Evolutionary conservation across 2,888 invertebrate genomes (phyloP).

Genomic region (Chaetoderma sp.): DNA sequence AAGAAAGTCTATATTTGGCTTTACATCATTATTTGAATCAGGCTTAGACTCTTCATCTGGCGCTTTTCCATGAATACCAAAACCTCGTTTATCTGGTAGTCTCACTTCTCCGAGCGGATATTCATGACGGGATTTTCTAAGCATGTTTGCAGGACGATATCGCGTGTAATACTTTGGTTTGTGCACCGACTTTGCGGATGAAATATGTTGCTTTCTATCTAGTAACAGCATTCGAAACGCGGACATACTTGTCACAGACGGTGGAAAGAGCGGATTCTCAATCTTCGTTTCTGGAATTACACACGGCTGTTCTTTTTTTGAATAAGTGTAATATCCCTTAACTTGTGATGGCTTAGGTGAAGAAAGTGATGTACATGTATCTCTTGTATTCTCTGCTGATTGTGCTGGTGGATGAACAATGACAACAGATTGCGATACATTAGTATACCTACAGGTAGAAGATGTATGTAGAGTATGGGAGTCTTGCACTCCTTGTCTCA

Average conservation of each 20-base stretch:
- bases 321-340: too few species aligned
- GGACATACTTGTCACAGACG: not conserved
- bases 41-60: not conserved
- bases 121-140: not conserved
- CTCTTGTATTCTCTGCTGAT: too few species aligned
- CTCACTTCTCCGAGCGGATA: not conserved
- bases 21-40: not conserved
- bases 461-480: too few species aligned
- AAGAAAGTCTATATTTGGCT: too few species aligned
- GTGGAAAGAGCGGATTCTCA: conserved; percentile 3
- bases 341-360: too few species aligned
- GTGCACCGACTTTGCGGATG: not conserved
- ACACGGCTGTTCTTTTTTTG: too few species aligned
- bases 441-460: too few species aligned
- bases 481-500: too few species aligned
- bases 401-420: too few species aligned
- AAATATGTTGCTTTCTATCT: not conserved
- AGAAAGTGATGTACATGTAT: too few species aligned
- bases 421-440: too few species aligned
- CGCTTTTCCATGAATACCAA: not conserved
- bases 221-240: conserved; percentile 1
- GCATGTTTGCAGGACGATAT: not conserved
- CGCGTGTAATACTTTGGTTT: not conserved
- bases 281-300: too few species aligned
- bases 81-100: not conserved